phyloP scores from a whole-genome alignment of 2,888 invertebrate genomes.

The Ophion obscuratus region DNA sequence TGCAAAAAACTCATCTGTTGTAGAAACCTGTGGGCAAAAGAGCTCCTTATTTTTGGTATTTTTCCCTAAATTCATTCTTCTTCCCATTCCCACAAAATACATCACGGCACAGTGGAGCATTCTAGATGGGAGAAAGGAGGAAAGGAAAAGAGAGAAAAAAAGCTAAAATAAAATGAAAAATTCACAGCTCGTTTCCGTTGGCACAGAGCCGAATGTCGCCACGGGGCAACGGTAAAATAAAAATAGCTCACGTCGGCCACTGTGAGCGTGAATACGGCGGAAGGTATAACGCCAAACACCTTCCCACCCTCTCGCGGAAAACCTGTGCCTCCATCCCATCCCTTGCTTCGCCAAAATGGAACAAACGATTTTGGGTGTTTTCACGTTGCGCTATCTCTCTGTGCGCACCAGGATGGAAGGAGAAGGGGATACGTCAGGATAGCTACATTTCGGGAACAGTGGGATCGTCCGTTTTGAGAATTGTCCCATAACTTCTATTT shows the following conservation, averaged over 20 bases:
- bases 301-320: neutral
- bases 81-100: slow-evolving; percentile 8
- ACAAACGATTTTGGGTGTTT: slow-evolving; percentile 55
- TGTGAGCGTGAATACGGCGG: slow-evolving; percentile 46
- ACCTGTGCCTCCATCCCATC: neutral
- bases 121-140: neutral
- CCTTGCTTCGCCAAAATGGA: slow-evolving; percentile 20
- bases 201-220: slow-evolving; percentile 59
- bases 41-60: neutral
- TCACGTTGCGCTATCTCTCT: slow-evolving; percentile 48
- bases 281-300: slow-evolving; percentile 46
- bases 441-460: slow-evolving; percentile 22
- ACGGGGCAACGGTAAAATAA: slow-evolving; percentile 60
- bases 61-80: slow-evolving; percentile 23
- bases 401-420: slow-evolving; percentile 20
- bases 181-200: slow-evolving; percentile 50
- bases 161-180: slow-evolving; percentile 50
- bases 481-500: slow-evolving; percentile 14
- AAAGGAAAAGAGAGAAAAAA: slow-evolving; percentile 17
- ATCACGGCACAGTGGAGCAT: slow-evolving; percentile 25
- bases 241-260: slow-evolving; percentile 54
- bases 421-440: slow-evolving; percentile 40
- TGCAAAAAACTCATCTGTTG: too few species aligned
- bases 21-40: neutral
- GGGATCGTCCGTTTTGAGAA: slow-evolving; percentile 27